Evolutionary conservation across 2,113 vertebrate species (phyloP).

Genomic region (Prolemur simus): DNA sequence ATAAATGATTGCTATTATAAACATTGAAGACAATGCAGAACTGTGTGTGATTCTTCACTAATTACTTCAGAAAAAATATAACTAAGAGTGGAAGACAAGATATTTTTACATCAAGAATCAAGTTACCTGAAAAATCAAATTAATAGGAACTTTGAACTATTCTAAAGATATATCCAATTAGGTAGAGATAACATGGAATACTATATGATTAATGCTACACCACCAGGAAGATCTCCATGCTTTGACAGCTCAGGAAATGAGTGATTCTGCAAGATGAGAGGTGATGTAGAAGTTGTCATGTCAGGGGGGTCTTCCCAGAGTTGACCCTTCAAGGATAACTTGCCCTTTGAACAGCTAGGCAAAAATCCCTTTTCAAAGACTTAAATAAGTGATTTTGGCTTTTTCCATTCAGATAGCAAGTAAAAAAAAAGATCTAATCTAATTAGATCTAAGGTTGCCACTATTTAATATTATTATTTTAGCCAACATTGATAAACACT

Average conservation of each 20-base stretch:
- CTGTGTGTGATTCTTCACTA: not conserved
- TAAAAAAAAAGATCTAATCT: not conserved
- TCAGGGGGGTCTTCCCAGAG: not conserved
- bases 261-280: not conserved
- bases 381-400: not conserved
- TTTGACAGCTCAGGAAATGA: not conserved
- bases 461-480: conserved; percentile 2
- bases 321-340: not conserved
- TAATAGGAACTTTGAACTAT: not conserved
- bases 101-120: conserved; percentile 39
- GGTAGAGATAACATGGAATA: not conserved
- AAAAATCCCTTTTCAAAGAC: not conserved
- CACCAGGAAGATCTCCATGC: too few species aligned
- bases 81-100: not conserved
- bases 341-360: not conserved
- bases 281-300: not conserved
- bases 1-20: not conserved
- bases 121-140: conserved; percentile 37
- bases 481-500: not conserved
- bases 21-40: not conserved
- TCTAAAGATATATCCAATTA: not conserved
- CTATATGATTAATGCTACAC: not conserved
- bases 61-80: conserved; percentile 24
- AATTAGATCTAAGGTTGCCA: not conserved
- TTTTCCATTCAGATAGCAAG: not conserved